A percentile compares a stretch with the other conserved stretches of the same genome.
Conservation (phyloP, 1,140 invertebrate genomes). For the Pachypeltis micranthus region DNA sequence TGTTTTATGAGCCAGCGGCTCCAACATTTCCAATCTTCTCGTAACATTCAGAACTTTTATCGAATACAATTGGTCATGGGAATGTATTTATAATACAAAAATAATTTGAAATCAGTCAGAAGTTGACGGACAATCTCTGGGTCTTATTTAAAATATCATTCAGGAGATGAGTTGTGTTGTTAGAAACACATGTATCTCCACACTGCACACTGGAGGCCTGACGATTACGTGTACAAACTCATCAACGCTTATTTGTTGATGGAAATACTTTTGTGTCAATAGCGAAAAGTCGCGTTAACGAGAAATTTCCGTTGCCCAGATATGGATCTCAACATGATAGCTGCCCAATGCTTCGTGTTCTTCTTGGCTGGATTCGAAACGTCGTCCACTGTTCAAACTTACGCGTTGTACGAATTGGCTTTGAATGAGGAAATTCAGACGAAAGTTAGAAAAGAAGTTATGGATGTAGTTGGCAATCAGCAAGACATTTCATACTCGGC, state of each 20-base stretch:
- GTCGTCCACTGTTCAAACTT: constrained; percentile 42
- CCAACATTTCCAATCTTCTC: no score
- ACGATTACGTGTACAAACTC: background rate
- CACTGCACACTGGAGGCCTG: no score
- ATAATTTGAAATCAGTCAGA: no score
- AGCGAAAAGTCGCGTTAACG: constrained; percentile 37
- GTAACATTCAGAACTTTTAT: no score
- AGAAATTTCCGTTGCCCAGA: constrained; percentile 39
- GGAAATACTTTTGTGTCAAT: background rate
- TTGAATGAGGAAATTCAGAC: constrained; percentile 46
- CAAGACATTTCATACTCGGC: constrained; percentile 43
- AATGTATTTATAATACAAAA: no score
- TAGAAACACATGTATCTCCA: no score
- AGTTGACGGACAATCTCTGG: no score
- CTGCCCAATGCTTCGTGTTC: constrained; percentile 36
- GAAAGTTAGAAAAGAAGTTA: constrained; percentile 43
- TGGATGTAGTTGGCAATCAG: constrained; percentile 33
- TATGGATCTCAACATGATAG: constrained; percentile 23
- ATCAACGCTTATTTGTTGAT: background rate
- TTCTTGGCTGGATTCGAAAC: constrained; percentile 52
- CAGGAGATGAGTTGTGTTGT: no score
- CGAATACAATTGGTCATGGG: no score
- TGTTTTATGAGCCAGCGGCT: no score
- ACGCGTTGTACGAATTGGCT: constrained; percentile 44
- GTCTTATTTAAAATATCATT: no score